Evolutionary conservation across 2,797 vertebrate genomes (phyloP).

Genomic region (Enteromius fasciolatus): DNA sequence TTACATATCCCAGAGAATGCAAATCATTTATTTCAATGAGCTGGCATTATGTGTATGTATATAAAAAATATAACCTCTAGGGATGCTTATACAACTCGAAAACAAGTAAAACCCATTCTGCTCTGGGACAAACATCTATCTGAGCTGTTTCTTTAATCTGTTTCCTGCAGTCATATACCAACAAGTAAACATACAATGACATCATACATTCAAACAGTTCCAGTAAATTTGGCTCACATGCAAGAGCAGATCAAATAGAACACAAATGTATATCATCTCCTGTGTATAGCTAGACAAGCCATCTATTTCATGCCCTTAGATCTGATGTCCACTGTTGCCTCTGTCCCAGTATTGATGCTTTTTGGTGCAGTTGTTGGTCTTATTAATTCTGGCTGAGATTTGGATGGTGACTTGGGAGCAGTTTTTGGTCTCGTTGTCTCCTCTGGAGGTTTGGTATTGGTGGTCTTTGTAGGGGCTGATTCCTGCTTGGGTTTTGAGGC

Average conservation of each 20-base stretch:
- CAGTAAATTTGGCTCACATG: not conserved
- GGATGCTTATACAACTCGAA: not conserved
- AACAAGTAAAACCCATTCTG: not conserved
- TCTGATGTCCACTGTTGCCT: not conserved
- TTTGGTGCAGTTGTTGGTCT: constrained; percentile 40
- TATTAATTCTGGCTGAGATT: constrained; percentile 30
- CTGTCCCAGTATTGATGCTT: not conserved
- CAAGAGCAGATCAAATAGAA: not conserved
- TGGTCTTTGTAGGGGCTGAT: constrained; percentile 64
- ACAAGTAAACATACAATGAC: not conserved
- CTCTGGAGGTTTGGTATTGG: constrained; percentile 36
- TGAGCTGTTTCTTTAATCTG: not conserved
- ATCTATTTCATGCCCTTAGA: constrained; percentile 29
- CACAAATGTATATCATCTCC: not conserved
- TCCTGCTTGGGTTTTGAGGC: constrained; percentile 67
- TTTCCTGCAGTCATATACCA: not conserved
- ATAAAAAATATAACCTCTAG: not conserved
- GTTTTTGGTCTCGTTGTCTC: constrained; percentile 35
- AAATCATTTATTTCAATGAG: not conserved
- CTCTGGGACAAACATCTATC: not conserved
- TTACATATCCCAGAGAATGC: not conserved
- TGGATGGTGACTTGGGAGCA: constrained; percentile 25
- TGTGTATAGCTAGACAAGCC: not conserved
- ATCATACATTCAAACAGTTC: not conserved
- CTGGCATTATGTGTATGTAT: not conserved